Percentiles rank a stretch among this genome's conserved stretches.
phyloP scores from a whole-genome alignment of 2,113 vertebrate genomes.

The Cyprinus carpio region DNA sequence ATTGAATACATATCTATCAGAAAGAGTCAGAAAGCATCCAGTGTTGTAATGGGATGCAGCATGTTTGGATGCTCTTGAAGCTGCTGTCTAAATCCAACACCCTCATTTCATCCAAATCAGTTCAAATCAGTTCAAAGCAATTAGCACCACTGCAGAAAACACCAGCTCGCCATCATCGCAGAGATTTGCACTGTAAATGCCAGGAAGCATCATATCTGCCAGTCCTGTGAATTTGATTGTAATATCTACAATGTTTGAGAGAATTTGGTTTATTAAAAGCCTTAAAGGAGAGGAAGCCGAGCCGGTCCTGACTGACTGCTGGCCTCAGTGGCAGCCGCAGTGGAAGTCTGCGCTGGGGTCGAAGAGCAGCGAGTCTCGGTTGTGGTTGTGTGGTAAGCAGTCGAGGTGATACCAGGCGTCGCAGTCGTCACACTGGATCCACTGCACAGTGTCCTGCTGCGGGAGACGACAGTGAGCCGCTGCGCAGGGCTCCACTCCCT shows the following conservation, averaged over 20 bases:
- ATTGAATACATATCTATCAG: neutral
- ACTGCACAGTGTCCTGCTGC: conserved; percentile 84
- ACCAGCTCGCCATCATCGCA: neutral
- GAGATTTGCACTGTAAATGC: neutral
- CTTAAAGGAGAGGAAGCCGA: neutral
- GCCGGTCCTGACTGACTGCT: neutral
- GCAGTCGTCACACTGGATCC: conserved; percentile 87
- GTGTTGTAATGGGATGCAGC: too few species aligned
- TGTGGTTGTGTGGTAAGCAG: conserved; percentile 75
- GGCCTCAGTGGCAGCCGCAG: conserved; percentile 75
- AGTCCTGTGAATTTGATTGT: neutral
- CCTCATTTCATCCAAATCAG: neutral
- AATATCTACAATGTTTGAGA: conserved; percentile 21
- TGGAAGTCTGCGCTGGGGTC: conserved; percentile 81
- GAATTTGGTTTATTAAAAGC: neutral
- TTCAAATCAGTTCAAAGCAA: neutral
- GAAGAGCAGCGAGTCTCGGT: conserved; percentile 70
- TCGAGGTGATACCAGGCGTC: conserved; percentile 84
- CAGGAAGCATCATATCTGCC: neutral
- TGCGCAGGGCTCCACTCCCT: conserved; percentile 76
- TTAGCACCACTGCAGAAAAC: conserved; percentile 14
- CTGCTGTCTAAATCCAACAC: conserved; percentile 4
- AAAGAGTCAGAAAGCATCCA: neutral
- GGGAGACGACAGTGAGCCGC: conserved; percentile 75
- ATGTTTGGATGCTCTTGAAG: neutral